phyloP scores from a whole-genome alignment of 2,113 vertebrate species.

The Corydoras maculifer region DNA sequence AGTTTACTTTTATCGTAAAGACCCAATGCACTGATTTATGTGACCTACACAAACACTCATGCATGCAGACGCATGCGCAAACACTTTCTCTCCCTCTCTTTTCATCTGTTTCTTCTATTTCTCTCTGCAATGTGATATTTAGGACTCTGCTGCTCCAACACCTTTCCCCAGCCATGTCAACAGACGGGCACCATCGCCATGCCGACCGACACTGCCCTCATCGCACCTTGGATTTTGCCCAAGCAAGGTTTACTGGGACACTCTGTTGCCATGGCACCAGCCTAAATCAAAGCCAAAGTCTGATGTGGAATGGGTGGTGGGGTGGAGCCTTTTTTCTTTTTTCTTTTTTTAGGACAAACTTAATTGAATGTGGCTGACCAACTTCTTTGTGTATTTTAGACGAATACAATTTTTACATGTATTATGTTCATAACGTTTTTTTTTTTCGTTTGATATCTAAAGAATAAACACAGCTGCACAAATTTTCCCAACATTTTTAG shows the following conservation, averaged over 20 bases:
- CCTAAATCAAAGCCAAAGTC: conserved; percentile 67
- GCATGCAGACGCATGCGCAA: neutral
- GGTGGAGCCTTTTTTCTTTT: conserved; percentile 30
- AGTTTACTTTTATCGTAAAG: too few species aligned
- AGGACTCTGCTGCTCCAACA: conserved; percentile 7
- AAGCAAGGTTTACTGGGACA: conserved; percentile 65
- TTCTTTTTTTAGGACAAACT: neutral
- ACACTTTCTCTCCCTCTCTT: conserved; percentile 8
- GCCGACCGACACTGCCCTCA: conserved; percentile 58
- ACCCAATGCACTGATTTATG: too few species aligned
- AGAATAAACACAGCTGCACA: too few species aligned
- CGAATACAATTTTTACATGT: too few species aligned
- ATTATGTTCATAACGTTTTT: too few species aligned
- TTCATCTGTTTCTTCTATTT: neutral
- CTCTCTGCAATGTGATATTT: conserved; percentile 4
- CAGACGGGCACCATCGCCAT: conserved; percentile 40
- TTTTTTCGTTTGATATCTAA: too few species aligned
- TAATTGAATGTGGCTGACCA: too few species aligned
- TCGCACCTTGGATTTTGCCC: conserved; percentile 65
- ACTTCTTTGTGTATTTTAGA: too few species aligned
- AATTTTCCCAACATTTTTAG: too few species aligned
- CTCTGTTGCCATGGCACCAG: conserved; percentile 69
- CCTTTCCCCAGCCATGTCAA: conserved; percentile 19
- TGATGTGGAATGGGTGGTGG: conserved; percentile 38
- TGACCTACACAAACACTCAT: neutral